These are phyloP conservation scores for Melanerpes aurifrons DNA, from an alignment of 2,113 vertebrate genomes.

Conservation along the genomic window DNA sequence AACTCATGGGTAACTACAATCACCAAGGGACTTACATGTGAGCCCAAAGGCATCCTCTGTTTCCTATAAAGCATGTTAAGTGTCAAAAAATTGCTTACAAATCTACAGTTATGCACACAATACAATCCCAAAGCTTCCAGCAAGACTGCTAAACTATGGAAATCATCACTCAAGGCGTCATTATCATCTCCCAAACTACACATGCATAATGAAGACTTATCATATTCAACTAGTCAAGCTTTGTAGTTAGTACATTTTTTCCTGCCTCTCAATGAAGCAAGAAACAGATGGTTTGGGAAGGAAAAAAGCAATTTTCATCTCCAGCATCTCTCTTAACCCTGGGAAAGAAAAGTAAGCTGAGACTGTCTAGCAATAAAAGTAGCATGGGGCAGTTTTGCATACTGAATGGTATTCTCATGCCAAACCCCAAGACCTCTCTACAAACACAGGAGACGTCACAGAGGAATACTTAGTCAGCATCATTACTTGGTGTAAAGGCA, in stretches of 20 bases:
- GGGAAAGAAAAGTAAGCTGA: neutral
- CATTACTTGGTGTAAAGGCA: neutral
- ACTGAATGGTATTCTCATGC: neutral
- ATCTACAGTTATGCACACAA: neutral
- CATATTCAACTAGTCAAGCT: neutral
- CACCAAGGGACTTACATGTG: accelerated
- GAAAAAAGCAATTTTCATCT: neutral
- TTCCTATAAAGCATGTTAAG: neutral
- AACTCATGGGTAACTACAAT: neutral
- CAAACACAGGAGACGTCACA: neutral
- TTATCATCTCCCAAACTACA: neutral
- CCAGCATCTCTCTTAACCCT: neutral
- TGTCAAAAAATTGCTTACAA: neutral
- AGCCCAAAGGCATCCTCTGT: neutral
- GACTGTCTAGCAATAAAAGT: neutral
- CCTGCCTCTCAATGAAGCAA: neutral
- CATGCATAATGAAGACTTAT: neutral
- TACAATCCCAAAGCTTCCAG: neutral
- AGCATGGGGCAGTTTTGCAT: neutral
- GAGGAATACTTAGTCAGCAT: neutral
- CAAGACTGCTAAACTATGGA: neutral
- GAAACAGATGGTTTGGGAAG: neutral
- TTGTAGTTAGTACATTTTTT: neutral
- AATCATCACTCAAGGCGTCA: neutral
- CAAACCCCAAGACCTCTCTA: neutral